phyloP scores from a whole-genome alignment of 2,888 invertebrate genomes.

The Drosophila pseudotakahashii region DNA sequence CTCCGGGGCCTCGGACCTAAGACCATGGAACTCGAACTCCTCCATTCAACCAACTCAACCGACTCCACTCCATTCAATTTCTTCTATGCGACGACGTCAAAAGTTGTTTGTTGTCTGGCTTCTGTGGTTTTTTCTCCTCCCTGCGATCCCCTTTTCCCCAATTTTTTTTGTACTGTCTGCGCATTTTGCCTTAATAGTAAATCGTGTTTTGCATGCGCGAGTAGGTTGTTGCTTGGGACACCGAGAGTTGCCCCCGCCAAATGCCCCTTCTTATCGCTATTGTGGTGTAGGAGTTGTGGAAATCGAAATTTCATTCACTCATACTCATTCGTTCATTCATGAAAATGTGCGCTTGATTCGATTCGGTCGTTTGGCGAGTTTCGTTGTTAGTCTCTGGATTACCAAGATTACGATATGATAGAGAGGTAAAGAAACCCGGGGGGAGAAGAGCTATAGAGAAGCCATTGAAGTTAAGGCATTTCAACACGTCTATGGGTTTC shows the following conservation, averaged over 20 bases:
- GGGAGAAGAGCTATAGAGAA: background rate
- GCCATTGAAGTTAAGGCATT: slow-evolving; percentile 55
- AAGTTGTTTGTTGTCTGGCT: slow-evolving; percentile 49
- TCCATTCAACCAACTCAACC: background rate
- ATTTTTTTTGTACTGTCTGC: slow-evolving; percentile 48
- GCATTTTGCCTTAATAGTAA: slow-evolving; percentile 76
- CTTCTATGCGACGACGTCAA: slow-evolving; percentile 57
- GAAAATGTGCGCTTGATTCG: slow-evolving; percentile 48
- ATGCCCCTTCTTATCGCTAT: slow-evolving; percentile 2
- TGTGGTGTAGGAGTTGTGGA: slow-evolving; percentile 49
- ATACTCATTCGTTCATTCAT: slow-evolving; percentile 63
- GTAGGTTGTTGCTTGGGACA: slow-evolving; percentile 56
- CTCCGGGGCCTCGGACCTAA: slow-evolving; percentile 16
- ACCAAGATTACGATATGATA: slow-evolving; percentile 21
- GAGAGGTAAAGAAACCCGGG: slow-evolving; percentile 6
- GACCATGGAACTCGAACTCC: slow-evolving; percentile 3
- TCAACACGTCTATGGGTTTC: slow-evolving; percentile 65
- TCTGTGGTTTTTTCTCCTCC: slow-evolving; percentile 13
- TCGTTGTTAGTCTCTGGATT: slow-evolving; percentile 21
- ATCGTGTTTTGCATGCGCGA: slow-evolving; percentile 79
- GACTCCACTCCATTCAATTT: slow-evolving; percentile 50
- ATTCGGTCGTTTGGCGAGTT: slow-evolving; percentile 68
- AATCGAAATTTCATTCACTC: slow-evolving; percentile 55
- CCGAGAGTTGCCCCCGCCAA: slow-evolving; percentile 2
- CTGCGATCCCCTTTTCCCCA: slow-evolving; percentile 3